A percentile compares a stretch with the other conserved stretches of the same genome.
Conservation (phyloP, 1,140 invertebrate genomes). For the Nasonia vitripennis region DNA sequence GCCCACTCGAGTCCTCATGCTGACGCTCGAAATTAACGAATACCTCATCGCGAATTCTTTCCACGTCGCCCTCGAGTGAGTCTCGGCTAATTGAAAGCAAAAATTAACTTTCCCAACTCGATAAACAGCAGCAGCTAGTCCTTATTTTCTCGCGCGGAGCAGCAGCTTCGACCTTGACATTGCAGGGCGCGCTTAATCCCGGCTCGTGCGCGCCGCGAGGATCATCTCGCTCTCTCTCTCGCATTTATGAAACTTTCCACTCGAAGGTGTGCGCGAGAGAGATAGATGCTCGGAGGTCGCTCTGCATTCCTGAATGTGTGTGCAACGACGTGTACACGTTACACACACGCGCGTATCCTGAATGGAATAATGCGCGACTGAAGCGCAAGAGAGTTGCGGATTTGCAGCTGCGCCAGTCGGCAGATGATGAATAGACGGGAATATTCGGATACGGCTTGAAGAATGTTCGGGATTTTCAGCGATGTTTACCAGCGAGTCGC, state of each 20-base stretch:
- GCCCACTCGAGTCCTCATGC: too few relatives aligned
- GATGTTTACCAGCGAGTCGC: too few relatives aligned
- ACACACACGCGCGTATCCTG: neutral
- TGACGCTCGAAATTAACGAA: too few relatives aligned
- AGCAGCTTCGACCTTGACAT: neutral
- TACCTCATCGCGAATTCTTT: too few relatives aligned
- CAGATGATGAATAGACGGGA: neutral
- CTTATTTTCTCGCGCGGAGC: too few relatives aligned
- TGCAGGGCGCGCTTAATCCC: neutral
- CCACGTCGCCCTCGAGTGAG: too few relatives aligned
- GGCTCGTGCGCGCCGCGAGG: neutral
- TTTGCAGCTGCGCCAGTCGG: neutral
- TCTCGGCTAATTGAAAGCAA: too few relatives aligned
- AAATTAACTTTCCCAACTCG: too few relatives aligned
- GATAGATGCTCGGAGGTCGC: neutral
- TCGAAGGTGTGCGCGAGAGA: neutral
- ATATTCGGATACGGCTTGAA: neutral
- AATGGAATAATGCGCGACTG: neutral
- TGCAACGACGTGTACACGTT: neutral
- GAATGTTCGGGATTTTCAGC: too few relatives aligned
- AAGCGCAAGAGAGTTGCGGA: neutral
- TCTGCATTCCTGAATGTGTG: neutral
- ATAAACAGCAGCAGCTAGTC: too few relatives aligned
- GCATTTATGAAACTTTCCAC: neutral
- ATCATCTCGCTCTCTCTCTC: too few relatives aligned